These are phyloP conservation scores for Neotoxoptera formosana DNA, from an alignment of 1,140 invertebrate species.

Conservation along the genomic window DNA sequence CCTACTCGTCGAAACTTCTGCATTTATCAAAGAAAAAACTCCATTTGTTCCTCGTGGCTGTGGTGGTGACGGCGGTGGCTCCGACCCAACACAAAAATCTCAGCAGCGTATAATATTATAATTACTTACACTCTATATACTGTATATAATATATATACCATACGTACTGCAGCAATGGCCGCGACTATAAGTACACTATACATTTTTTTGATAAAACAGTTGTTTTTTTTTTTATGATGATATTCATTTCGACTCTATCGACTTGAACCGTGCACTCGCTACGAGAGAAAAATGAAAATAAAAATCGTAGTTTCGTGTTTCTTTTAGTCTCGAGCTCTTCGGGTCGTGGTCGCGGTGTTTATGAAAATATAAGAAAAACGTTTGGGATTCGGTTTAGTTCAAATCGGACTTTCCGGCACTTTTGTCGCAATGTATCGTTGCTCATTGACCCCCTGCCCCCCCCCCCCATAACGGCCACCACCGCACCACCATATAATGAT, in stretches of 20 bases:
- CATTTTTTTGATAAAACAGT: background rate
- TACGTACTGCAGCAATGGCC: background rate
- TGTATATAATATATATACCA: no score
- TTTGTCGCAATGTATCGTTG: background rate
- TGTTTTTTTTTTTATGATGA: background rate
- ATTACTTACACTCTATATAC: background rate
- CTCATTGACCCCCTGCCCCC: background rate
- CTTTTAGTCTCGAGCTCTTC: no score
- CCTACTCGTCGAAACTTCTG: constrained; percentile 21
- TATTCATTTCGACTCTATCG: background rate
- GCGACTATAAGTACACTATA: background rate
- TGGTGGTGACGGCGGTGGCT: background rate
- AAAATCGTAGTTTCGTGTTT: background rate
- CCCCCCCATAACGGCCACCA: no score
- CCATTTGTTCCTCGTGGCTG: background rate
- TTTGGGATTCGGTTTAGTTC: background rate
- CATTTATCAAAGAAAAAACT: background rate
- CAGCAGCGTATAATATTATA: background rate
- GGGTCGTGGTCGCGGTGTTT: background rate
- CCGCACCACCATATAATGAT: background rate
- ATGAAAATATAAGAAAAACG: background rate
- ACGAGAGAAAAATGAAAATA: background rate
- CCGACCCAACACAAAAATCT: background rate
- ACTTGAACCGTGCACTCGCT: background rate
- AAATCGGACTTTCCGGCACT: background rate